phyloP scores from a whole-genome alignment of 2,888 invertebrate genomes.

The Linnaemya vulpina region DNA sequence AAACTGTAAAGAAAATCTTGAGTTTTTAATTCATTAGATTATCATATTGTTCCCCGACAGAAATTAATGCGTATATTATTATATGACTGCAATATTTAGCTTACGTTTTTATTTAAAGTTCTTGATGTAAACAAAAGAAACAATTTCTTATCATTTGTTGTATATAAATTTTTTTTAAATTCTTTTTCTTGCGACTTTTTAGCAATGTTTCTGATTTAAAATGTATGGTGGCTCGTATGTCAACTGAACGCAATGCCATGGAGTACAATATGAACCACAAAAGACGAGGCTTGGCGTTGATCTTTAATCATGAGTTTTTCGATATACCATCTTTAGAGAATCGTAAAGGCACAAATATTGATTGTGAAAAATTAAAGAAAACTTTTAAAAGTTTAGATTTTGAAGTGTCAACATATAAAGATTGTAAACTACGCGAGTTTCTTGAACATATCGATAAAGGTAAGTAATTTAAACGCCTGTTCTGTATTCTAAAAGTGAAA shows the following conservation, averaged over 20 bases:
- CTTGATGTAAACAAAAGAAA: neutral
- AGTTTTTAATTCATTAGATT: neutral
- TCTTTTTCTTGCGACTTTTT: conserved; percentile 19
- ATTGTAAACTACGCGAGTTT: conserved; percentile 88
- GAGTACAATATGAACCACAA: conserved; percentile 95
- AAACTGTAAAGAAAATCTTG: neutral
- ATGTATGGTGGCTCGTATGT: conserved; percentile 84
- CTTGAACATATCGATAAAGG: conserved; percentile 85
- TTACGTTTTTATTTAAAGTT: neutral
- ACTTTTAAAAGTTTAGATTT: conserved; percentile 88
- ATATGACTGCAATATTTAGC: neutral
- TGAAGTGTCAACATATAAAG: conserved; percentile 88
- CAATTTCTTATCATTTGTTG: conserved; percentile 11
- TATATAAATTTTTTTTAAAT: neutral
- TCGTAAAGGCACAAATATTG: conserved; percentile 93
- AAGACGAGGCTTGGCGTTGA: conserved; percentile 91
- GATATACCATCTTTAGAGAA: conserved; percentile 88
- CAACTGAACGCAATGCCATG: conserved; percentile 87
- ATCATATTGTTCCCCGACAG: neutral
- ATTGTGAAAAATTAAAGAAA: conserved; percentile 89
- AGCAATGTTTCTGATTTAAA: conserved; percentile 60
- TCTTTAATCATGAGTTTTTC: conserved; percentile 96
- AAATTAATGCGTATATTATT: neutral
- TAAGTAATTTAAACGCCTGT: conserved; percentile 56
- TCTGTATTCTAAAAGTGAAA: neutral